phyloP scores from a whole-genome alignment of 2,113 vertebrate genomes.

The Haemorhous mexicanus region DNA sequence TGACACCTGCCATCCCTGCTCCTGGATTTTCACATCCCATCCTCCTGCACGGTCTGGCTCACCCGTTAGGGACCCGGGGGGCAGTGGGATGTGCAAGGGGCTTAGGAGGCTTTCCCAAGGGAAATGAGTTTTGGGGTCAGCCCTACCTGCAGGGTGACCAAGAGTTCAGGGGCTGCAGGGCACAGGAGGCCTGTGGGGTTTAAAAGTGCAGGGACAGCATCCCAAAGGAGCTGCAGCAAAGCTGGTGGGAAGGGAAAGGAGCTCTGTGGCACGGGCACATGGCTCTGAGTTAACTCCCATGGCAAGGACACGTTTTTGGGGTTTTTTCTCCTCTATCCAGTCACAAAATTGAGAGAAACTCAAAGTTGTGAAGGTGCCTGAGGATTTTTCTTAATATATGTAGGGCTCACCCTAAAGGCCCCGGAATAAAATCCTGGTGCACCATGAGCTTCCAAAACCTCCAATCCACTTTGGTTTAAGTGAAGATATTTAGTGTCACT shows the following conservation, averaged over 20 bases:
- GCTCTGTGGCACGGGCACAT: rapidly evolving
- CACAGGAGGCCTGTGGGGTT: neutral
- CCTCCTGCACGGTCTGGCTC: neutral
- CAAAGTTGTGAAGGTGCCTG: rapidly evolving
- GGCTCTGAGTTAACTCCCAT: rapidly evolving
- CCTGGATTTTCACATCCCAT: neutral
- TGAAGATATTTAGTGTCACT: neutral
- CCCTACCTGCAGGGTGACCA: neutral
- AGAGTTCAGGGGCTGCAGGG: neutral
- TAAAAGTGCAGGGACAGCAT: neutral
- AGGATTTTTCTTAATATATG: rapidly evolving
- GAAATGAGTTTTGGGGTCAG: neutral
- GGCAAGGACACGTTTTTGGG: rapidly evolving
- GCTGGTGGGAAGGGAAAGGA: neutral
- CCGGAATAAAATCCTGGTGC: neutral
- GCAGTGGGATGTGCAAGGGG: neutral
- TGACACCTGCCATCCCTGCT: neutral
- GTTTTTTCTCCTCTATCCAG: neutral
- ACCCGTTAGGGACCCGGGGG: neutral
- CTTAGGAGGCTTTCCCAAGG: constrained; percentile 19
- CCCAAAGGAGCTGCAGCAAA: neutral
- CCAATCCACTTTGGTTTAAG: neutral
- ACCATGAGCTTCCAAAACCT: neutral
- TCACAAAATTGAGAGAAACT: neutral
- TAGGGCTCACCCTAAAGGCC: neutral